Evolutionary conservation across 2,797 vertebrate species (phyloP).

Genomic region (Nothura maculosa): DNA sequence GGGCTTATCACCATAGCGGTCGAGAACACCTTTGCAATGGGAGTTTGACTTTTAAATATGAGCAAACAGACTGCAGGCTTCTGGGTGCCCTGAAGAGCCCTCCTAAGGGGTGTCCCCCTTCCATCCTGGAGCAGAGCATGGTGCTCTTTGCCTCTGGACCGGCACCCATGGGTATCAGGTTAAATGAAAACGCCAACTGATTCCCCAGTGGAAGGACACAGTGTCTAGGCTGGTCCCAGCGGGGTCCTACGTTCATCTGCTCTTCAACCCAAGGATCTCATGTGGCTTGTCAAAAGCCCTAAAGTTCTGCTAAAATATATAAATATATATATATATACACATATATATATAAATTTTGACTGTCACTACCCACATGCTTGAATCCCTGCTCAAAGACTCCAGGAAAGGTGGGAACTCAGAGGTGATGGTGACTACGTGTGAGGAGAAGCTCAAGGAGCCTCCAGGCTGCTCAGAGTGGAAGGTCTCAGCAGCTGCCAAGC

Average conservation of each 20-base stretch:
- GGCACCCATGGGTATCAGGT: too few species aligned
- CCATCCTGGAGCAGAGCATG: background rate
- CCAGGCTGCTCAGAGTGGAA: too few species aligned
- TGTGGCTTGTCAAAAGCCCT: too few species aligned
- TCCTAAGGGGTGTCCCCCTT: background rate
- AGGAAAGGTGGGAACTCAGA: background rate
- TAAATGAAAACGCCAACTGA: background rate
- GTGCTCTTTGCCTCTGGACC: background rate
- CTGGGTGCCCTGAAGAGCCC: background rate
- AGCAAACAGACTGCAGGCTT: background rate
- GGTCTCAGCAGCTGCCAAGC: too few species aligned
- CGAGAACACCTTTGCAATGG: background rate
- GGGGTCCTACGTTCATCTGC: background rate
- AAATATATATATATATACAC: too few species aligned
- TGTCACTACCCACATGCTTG: background rate
- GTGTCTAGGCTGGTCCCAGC: too few species aligned
- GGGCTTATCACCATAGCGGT: background rate
- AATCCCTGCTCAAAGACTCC: background rate
- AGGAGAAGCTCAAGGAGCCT: too few species aligned
- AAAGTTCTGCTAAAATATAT: too few species aligned
- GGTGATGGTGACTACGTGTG: background rate
- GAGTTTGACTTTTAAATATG: background rate
- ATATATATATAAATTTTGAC: too few species aligned
- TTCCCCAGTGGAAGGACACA: background rate
- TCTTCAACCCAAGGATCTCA: background rate